Evolutionary conservation across 2,797 vertebrate genomes (phyloP).

Genomic region (Rhynchotus rufescens): DNA sequence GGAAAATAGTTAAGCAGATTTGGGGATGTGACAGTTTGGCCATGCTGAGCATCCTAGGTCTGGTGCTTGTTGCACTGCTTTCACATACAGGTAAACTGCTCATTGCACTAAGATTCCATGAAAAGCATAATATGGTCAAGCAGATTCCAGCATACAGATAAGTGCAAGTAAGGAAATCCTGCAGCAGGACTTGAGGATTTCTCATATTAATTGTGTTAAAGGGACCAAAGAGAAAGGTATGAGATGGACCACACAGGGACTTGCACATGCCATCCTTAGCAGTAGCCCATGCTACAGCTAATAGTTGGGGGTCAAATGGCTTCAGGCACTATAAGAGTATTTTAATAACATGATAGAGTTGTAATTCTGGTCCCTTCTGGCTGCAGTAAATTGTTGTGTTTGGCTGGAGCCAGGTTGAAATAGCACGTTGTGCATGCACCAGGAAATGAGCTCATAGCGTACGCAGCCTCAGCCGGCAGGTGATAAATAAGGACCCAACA

Average conservation of each 20-base stretch:
- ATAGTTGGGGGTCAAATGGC: background rate
- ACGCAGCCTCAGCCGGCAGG: conserved; percentile 59
- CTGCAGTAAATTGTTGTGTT: conserved; percentile 78
- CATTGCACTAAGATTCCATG: background rate
- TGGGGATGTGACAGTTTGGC: background rate
- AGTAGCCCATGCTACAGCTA: background rate
- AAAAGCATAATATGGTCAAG: background rate
- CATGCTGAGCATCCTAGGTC: background rate
- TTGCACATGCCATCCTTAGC: background rate
- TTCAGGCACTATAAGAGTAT: conserved; percentile 37
- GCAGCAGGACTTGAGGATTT: background rate
- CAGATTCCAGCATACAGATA: background rate
- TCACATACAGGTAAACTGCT: rapidly evolving
- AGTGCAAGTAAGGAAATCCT: background rate
- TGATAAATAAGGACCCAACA: conserved; percentile 70
- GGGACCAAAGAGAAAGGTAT: background rate
- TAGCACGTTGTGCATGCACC: conserved; percentile 77
- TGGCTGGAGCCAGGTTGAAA: conserved; percentile 82
- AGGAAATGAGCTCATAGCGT: conserved; percentile 85
- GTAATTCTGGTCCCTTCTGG: conserved; percentile 81
- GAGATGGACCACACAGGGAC: background rate
- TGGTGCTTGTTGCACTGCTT: background rate
- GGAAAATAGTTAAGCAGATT: background rate
- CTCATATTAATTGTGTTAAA: no score
- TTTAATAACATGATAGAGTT: conserved; percentile 56